Evolutionary conservation across 2,888 invertebrate species (phyloP).

Genomic region (Poecilus cupreus): DNA sequence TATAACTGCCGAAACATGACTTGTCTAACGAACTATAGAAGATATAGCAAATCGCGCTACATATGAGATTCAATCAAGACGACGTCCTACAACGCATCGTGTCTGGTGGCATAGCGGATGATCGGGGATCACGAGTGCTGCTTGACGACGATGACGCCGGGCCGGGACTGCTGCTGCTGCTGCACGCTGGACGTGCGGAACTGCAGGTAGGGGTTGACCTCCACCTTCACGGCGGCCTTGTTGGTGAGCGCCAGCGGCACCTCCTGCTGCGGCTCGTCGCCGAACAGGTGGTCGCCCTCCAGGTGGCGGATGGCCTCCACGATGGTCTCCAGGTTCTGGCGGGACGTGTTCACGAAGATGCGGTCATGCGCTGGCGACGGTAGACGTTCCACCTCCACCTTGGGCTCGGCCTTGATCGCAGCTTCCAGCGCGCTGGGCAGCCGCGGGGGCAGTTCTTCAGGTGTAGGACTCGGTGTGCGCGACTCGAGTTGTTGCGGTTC

Average conservation of each 20-base stretch:
- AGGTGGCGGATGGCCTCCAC: constrained; percentile 98
- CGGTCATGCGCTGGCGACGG: constrained; percentile 75
- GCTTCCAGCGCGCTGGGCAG: constrained; percentile 86
- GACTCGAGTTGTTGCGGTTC: constrained; percentile 73
- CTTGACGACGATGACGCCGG: constrained; percentile 93
- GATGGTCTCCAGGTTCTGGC: constrained; percentile 97
- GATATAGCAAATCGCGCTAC: background rate
- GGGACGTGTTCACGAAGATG: constrained; percentile 83
- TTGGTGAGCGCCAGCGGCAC: constrained; percentile 75
- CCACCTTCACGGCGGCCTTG: constrained; percentile 69
- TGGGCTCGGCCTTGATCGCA: constrained; percentile 91
- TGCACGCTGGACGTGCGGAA: constrained; percentile 73
- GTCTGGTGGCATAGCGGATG: constrained; percentile 67
- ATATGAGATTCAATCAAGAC: constrained; percentile 7
- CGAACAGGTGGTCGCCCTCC: constrained; percentile 96
- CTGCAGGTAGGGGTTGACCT: constrained; percentile 79
- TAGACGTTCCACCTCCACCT: constrained; percentile 80
- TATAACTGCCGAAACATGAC: constrained; percentile 50
- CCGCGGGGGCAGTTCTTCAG: constrained; percentile 70
- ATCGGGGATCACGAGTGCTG: constrained; percentile 84
- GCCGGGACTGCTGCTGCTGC: constrained; percentile 82
- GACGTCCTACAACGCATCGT: background rate
- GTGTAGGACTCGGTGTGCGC: constrained; percentile 72
- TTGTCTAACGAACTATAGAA: constrained; percentile 2
- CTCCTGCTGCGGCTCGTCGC: constrained; percentile 80